Evolutionary conservation across 2,797 vertebrate genomes (phyloP), one percentile per base, ranked within the genome.

Genomic region (Falco peregrinus): DNA sequence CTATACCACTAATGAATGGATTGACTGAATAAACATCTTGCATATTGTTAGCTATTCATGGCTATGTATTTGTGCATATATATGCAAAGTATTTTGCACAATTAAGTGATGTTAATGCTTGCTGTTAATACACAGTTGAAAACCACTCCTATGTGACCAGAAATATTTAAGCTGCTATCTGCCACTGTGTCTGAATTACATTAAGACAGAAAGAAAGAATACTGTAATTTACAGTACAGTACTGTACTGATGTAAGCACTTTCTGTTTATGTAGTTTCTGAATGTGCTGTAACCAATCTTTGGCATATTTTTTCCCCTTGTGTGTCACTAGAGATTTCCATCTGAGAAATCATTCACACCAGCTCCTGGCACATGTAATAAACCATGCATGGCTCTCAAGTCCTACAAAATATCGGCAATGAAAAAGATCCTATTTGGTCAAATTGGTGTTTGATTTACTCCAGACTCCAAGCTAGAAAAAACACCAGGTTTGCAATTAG

Each of bases 351-450:
- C 98, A 95, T 94, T 95, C 83, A 94, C 97, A 48, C 98, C 98
- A 74, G 98, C 98, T 97, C 98, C 98, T 89, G 98, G 98, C 54
- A 90, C 93, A 10, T 98, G 98, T 87, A 95, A 98, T 87, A 98
- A 98, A 96, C 97, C 97, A 10, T 89, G 89, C 61, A 97, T 95
- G 88, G 97, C 98, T 94, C 92, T 98, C 50, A 96, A 98, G 87
- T 88, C 91, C 78, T 95, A 96, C 90, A 98, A 97, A 97, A 94
- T 80, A 76, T 84, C 84, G 61, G 96, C 92, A 63, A 63, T 94
- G 47, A 98, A 97, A 93, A 98, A 90, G 89, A 97, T 93, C 37
- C 98, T 98, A 19, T 99, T 99, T 97, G 98, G 98, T 69, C 86
- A 98, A 95, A 98, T 96, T 5, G 80, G 98, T 63, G 89, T 96